Evolutionary conservation across 2,888 invertebrate species (phyloP).

Genomic region (Eucriotettix oculatus): DNA sequence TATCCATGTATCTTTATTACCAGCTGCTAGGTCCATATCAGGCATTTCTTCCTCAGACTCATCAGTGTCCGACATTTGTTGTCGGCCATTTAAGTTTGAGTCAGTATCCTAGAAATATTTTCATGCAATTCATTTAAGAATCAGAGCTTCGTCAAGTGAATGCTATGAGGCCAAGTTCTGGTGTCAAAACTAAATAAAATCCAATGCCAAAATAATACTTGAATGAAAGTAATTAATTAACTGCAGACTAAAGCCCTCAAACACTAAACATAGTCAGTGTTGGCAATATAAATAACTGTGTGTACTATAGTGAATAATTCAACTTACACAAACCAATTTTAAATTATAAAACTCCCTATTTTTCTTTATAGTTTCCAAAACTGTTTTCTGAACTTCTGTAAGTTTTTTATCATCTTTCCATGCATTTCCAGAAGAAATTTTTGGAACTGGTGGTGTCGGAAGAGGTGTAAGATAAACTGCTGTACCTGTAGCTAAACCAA

Average conservation of each 20-base stretch:
- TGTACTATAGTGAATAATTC: background rate
- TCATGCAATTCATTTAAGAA: too few species aligned
- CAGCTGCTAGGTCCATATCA: slow-evolving; percentile 49
- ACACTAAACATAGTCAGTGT: too few species aligned
- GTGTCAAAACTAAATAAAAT: too few species aligned
- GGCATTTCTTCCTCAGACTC: slow-evolving; percentile 48
- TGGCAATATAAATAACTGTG: too few species aligned
- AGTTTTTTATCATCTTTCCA: slow-evolving; percentile 47
- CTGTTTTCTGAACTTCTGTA: slow-evolving; percentile 47
- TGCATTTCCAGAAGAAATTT: slow-evolving; percentile 47
- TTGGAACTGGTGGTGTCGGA: slow-evolving; percentile 57
- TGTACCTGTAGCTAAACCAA: slow-evolving; percentile 78
- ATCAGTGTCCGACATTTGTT: slow-evolving; percentile 36
- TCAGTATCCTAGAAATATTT: slow-evolving; percentile 1
- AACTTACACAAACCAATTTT: slow-evolving; percentile 3
- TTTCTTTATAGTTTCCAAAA: slow-evolving; percentile 50
- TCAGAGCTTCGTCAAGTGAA: too few species aligned
- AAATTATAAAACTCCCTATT: slow-evolving; percentile 40
- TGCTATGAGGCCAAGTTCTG: too few species aligned
- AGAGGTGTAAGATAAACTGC: slow-evolving; percentile 63
- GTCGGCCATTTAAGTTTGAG: slow-evolving; percentile 2
- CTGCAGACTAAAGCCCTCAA: too few species aligned
- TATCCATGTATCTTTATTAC: slow-evolving; percentile 65
- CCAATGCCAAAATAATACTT: too few species aligned
- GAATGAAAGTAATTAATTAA: too few species aligned